A percentile compares a stretch with the other conserved stretches of the same genome.
Evolutionary conservation across 2,797 vertebrate species (phyloP).

Genomic region (Gorsachius magnificus): DNA sequence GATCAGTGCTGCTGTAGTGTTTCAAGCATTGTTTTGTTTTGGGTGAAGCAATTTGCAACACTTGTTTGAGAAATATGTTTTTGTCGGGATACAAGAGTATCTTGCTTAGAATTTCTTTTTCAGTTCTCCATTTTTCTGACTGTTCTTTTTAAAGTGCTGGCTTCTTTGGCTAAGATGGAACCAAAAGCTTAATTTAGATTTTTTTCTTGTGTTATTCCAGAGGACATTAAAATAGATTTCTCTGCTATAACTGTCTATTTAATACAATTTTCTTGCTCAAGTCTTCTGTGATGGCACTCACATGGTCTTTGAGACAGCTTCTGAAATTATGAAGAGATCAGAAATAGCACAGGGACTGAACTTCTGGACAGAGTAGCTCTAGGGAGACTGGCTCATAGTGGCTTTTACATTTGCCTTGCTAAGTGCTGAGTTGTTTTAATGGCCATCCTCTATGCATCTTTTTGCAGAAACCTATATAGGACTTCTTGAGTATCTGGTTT

Average conservation of each 20-base stretch:
- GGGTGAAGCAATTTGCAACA: background rate
- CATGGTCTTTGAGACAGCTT: background rate
- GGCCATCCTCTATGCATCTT: background rate
- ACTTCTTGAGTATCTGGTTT: background rate
- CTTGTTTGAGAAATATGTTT: slow-evolving; percentile 6
- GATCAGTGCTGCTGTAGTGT: background rate
- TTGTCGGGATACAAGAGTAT: background rate
- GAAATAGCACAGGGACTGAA: background rate
- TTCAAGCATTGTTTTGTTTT: background rate
- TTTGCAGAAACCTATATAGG: background rate
- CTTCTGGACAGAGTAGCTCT: background rate
- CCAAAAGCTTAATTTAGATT: slow-evolving; percentile 8
- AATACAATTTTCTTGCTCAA: slow-evolving; percentile 9
- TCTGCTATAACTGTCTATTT: slow-evolving; percentile 6
- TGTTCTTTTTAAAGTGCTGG: background rate
- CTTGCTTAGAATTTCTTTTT: background rate
- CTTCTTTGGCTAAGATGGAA: slow-evolving; percentile 28
- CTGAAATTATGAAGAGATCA: background rate
- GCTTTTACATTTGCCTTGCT: background rate
- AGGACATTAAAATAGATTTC: slow-evolving; percentile 26
- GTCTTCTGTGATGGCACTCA: background rate
- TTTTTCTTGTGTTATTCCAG: slow-evolving; percentile 10
- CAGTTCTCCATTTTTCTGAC: slow-evolving; percentile 35
- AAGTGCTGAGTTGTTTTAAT: background rate
- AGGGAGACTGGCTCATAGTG: background rate